Conservation (phyloP, 2,113 vertebrate species). For the Scatophagus argus region DNA sequence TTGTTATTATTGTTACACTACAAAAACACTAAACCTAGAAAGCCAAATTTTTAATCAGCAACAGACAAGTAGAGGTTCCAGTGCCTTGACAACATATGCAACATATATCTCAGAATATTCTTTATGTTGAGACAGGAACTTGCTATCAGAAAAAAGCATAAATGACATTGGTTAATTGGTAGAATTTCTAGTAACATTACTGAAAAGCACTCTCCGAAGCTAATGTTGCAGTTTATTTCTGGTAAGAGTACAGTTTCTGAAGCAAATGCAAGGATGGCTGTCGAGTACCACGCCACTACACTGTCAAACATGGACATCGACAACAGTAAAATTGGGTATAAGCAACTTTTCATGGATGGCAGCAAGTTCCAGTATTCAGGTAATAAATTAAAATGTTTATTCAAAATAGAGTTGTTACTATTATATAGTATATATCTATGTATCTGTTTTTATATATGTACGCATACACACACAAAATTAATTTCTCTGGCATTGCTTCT, state of each 20-base stretch:
- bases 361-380: constrained; percentile 46
- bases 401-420: not conserved
- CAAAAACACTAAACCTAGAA: not conserved
- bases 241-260: not conserved
- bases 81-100: too few species aligned
- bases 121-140: not conserved
- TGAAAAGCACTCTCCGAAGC: not conserved
- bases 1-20: not conserved
- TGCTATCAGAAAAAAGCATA: not conserved
- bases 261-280: constrained; percentile 50
- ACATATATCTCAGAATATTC: too few species aligned
- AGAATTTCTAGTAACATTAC: not conserved
- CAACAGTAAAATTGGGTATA: constrained; percentile 51
- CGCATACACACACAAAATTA: too few species aligned
- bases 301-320: constrained; percentile 42
- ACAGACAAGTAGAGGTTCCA: not conserved
- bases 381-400: constrained; percentile 24
- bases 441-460: too few species aligned
- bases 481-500: too few species aligned
- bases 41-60: not conserved
- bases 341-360: constrained; percentile 10
- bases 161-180: fast-evolving
- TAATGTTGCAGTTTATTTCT: not conserved
- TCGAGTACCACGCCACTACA: constrained; percentile 35
- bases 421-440: too few species aligned